Percentiles rank a stretch among this genome's conserved stretches.
These are phyloP conservation scores for Eristalis intricaria DNA, from an alignment of 2,888 invertebrate genomes.

Conservation along the genomic window DNA sequence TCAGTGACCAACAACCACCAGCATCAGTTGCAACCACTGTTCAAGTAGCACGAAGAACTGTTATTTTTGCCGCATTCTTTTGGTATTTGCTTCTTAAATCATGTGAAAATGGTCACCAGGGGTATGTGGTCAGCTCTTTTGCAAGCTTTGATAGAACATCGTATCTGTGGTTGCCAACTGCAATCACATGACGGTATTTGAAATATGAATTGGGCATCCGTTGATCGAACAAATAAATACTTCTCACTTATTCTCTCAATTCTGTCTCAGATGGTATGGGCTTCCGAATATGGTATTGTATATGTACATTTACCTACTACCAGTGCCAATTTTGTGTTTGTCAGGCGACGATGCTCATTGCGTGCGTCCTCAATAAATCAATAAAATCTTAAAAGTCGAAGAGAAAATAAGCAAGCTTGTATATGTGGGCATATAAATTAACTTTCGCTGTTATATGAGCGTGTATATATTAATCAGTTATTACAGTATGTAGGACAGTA, in stretches of 20 bases:
- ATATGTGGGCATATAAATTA: not conserved
- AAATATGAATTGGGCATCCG: constrained; percentile 62
- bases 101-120: constrained; percentile 58
- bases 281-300: not conserved
- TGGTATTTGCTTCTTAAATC: constrained; percentile 68
- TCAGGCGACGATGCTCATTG: constrained; percentile 42
- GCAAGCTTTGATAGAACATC: constrained; percentile 8
- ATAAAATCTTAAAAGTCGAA: constrained; percentile 29
- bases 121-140: constrained; percentile 6
- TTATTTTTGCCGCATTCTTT: constrained; percentile 69
- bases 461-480: too few relatives aligned
- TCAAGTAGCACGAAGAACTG: constrained; percentile 65
- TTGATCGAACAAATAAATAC: constrained; percentile 39
- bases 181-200: constrained; percentile 58
- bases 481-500: too few relatives aligned
- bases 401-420: constrained; percentile 41
- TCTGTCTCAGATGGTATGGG: constrained; percentile 8
- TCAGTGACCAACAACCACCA: constrained; percentile 19
- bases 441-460: too few relatives aligned
- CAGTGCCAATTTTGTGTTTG: constrained; percentile 52
- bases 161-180: constrained; percentile 37
- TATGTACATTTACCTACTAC: constrained; percentile 3
- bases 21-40: constrained; percentile 7
- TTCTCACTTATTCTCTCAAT: not conserved
- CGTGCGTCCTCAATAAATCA: constrained; percentile 54